Percentiles rank a stretch among this genome's conserved stretches.
These are phyloP conservation scores for Pomatorhinus ruficollis DNA, from an alignment of 2,113 vertebrate genomes.

Conservation along the genomic window DNA sequence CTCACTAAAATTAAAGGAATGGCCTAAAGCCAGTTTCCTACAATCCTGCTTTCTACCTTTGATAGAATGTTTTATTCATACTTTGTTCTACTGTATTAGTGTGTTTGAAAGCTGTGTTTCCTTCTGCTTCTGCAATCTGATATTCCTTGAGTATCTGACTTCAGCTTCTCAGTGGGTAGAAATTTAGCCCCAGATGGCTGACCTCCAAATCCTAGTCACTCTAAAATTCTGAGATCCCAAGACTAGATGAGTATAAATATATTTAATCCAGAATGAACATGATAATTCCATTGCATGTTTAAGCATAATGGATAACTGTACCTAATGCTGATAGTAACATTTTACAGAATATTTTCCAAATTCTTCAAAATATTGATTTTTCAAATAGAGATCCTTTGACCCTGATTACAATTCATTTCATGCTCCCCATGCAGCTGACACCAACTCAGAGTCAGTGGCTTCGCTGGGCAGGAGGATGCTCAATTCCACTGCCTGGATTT, in stretches of 20 bases:
- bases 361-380: not conserved
- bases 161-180: not conserved
- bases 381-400: not conserved
- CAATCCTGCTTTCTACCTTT: not conserved
- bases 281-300: not conserved
- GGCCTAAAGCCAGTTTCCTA: not conserved
- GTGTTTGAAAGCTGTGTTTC: not conserved
- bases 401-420: not conserved
- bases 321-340: not conserved
- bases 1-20: not conserved
- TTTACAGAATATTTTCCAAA: not conserved
- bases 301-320: not conserved
- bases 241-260: not conserved
- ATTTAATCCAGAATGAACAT: not conserved
- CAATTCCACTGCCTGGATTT: not conserved
- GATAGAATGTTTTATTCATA: not conserved
- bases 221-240: not conserved
- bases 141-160: not conserved
- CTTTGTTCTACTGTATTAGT: not conserved
- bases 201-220: not conserved
- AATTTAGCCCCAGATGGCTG: not conserved
- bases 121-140: not conserved
- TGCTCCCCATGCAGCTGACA: not conserved
- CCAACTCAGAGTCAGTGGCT: not conserved
- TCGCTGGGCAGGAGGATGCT: not conserved